Conservation (phyloP, 2,113 vertebrate genomes). For the Prinia subflava region DNA sequence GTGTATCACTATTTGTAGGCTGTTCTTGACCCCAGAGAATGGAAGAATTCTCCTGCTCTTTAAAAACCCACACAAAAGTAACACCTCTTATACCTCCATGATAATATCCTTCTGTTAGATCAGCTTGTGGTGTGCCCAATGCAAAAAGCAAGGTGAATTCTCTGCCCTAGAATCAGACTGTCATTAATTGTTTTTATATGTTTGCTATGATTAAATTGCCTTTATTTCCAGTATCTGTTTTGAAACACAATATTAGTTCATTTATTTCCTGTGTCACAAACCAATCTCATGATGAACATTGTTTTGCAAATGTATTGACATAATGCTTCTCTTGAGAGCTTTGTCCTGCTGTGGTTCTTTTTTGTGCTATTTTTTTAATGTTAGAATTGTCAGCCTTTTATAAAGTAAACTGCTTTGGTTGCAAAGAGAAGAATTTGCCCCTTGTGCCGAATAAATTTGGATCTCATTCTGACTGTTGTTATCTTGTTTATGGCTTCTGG, state of each 20-base stretch:
- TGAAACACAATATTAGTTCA: constrained; percentile 29
- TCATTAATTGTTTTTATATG: constrained; percentile 12
- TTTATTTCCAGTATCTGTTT: constrained; percentile 13
- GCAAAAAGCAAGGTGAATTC: not conserved
- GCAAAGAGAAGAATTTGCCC: not conserved
- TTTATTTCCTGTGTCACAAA: constrained; percentile 50
- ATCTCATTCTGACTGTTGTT: not conserved
- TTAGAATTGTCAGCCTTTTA: not conserved
- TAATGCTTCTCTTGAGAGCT: constrained; percentile 12
- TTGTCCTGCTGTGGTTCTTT: not conserved
- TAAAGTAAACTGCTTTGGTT: not conserved
- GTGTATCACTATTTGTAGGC: not conserved
- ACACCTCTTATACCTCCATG: not conserved
- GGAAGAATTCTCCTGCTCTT: not conserved
- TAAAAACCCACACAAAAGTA: not conserved
- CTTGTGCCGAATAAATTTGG: not conserved
- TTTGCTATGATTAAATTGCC: not conserved
- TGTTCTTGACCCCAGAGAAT: not conserved
- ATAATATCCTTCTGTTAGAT: not conserved
- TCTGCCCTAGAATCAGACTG: not conserved
- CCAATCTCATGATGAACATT: constrained; percentile 1
- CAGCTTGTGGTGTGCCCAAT: not conserved
- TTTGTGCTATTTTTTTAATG: not conserved
- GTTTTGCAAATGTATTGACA: not conserved
- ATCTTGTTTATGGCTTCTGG: not conserved